phyloP scores from a whole-genome alignment of 2,113 vertebrate genomes.

The Trachemys scripta region DNA sequence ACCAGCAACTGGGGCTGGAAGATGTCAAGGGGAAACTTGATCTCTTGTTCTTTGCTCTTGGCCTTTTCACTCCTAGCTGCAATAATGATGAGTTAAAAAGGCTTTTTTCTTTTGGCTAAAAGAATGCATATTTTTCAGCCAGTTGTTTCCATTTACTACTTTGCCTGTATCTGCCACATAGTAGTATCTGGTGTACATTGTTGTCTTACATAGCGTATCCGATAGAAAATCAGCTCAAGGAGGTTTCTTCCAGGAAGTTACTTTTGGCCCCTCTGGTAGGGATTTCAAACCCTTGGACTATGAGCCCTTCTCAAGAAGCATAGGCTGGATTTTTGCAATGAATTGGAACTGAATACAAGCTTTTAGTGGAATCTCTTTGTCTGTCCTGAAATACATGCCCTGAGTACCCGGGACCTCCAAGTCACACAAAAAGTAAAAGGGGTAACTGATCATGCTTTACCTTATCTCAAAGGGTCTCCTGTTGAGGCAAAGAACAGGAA shows the following conservation, averaged over 20 bases:
- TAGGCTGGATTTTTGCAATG: not conserved
- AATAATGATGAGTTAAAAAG: not conserved
- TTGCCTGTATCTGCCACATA: not conserved
- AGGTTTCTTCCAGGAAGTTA: not conserved
- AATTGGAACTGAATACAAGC: not conserved
- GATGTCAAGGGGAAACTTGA: not conserved
- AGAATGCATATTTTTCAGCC: not conserved
- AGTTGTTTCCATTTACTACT: not conserved
- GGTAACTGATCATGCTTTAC: not conserved
- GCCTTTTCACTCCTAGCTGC: not conserved
- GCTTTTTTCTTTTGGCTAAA: not conserved
- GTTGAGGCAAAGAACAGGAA: not conserved
- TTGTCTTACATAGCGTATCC: not conserved
- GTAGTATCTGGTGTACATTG: fast-evolving
- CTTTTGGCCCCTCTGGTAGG: fast-evolving
- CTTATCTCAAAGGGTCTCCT: not conserved
- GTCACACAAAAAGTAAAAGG: fast-evolving
- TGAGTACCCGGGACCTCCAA: not conserved
- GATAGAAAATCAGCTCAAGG: not conserved
- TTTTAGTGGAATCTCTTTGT: not conserved
- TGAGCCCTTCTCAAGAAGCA: fast-evolving
- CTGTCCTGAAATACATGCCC: not conserved
- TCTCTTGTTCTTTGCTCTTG: not conserved
- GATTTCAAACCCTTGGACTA: not conserved
- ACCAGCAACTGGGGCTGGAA: not conserved